Evolutionary conservation across 37 sponge, comb jelly and placozoan genomes (phyloP).

Genomic region (Eunapius fragilis): DNA sequence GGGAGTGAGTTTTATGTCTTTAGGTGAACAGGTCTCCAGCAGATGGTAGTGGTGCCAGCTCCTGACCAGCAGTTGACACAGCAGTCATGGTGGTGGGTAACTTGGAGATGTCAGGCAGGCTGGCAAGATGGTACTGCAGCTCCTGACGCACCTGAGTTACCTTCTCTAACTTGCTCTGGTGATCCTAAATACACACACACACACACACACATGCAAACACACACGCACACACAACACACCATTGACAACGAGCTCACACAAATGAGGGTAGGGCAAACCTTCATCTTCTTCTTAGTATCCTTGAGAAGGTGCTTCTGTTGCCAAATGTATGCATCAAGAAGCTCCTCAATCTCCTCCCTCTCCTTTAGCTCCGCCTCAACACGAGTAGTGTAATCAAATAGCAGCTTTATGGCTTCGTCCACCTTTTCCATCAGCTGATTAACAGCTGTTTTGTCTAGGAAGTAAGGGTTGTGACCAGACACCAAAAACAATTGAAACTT

Average conservation of each 20-base stretch:
- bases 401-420: conserved; percentile 43
- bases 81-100: conserved; percentile 43
- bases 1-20: background rate
- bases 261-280: conserved; percentile 11
- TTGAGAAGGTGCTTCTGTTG: conserved; percentile 59
- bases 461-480: background rate
- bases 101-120: conserved; percentile 88
- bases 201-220: too few species aligned
- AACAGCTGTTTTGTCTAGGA: conserved; percentile 52
- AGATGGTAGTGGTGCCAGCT: conserved; percentile 88
- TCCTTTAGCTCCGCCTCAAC: conserved; percentile 72
- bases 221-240: too few species aligned
- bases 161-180: conserved; percentile 74
- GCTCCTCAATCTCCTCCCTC: conserved; percentile 60
- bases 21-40: conserved; percentile 86
- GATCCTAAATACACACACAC: conserved; percentile 63
- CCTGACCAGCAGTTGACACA: conserved; percentile 1
- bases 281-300: conserved; percentile 55
- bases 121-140: conserved; percentile 89
- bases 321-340: conserved; percentile 63
- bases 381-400: conserved; percentile 41
- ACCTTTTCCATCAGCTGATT: conserved; percentile 38
- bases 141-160: conserved; percentile 74
- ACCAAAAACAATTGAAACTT: background rate
- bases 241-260: too few species aligned